Evolutionary conservation across 1,140 invertebrate species (phyloP).

Genomic region (Drosophila persimilis): DNA sequence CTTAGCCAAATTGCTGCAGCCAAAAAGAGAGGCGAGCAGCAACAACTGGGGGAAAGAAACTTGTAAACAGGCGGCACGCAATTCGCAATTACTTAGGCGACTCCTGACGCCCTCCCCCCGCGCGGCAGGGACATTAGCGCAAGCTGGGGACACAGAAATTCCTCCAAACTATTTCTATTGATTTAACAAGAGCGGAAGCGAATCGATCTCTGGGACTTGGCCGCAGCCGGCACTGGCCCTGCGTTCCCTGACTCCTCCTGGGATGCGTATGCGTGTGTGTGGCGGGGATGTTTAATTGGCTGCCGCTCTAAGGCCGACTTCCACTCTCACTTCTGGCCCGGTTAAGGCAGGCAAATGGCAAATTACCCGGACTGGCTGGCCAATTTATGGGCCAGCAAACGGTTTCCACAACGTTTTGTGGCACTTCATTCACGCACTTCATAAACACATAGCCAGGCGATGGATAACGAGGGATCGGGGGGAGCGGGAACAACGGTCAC

Average conservation of each 20-base stretch:
- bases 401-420: constrained; percentile 39
- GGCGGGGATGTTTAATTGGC: constrained; percentile 12
- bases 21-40: neutral
- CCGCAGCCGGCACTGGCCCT: constrained; percentile 3
- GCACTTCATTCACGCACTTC: constrained; percentile 57
- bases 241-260: neutral
- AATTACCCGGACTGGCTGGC: constrained; percentile 54
- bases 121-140: constrained; percentile 38
- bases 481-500: too few relatives aligned
- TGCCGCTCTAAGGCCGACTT: constrained; percentile 19
- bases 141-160: constrained; percentile 33
- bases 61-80: constrained; percentile 69
- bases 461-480: neutral
- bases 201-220: neutral
- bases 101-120: constrained; percentile 20
- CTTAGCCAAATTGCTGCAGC: constrained; percentile 78
- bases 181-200: constrained; percentile 42
- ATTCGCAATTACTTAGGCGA: constrained; percentile 72
- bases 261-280: constrained; percentile 1
- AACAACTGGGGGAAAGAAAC: constrained; percentile 27
- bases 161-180: constrained; percentile 36
- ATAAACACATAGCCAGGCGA: constrained; percentile 37
- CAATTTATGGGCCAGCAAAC: constrained; percentile 52
- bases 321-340: constrained; percentile 43
- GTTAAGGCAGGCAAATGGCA: constrained; percentile 4